Percentiles rank a stretch among this genome's conserved stretches.
phyloP scores from a whole-genome alignment of 2,113 vertebrate genomes.

The Petrocephalus zakoni region DNA sequence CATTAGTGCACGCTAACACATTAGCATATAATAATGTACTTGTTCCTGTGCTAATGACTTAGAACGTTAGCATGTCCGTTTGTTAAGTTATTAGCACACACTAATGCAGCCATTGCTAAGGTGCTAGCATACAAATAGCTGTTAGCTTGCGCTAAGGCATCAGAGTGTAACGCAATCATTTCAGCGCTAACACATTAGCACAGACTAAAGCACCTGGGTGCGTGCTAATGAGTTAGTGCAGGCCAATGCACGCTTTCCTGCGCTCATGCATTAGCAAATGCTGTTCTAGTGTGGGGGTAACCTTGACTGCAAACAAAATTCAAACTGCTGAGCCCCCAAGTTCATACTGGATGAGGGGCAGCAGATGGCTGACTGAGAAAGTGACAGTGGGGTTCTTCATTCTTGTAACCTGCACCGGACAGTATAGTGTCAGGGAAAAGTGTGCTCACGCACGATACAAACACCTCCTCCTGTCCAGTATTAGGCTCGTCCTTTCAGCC shows the following conservation, averaged over 20 bases:
- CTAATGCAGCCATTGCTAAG: not conserved
- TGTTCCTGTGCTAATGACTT: not conserved
- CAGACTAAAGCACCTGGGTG: too few species aligned
- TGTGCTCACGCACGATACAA: not conserved
- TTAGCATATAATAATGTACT: not conserved
- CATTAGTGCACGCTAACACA: not conserved
- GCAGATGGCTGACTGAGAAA: not conserved
- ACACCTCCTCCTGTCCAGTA: not conserved
- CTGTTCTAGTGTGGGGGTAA: not conserved
- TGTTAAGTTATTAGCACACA: not conserved
- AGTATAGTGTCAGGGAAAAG: not conserved
- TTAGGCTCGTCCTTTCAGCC: not conserved
- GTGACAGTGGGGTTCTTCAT: not conserved
- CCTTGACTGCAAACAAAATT: not conserved
- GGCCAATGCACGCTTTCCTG: too few species aligned
- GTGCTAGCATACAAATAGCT: not conserved
- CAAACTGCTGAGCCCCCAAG: not conserved
- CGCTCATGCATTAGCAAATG: not conserved
- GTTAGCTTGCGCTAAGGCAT: not conserved
- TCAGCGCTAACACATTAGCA: too few species aligned
- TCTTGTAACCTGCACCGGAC: not conserved
- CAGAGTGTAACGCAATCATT: not conserved
- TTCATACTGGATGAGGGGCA: not conserved
- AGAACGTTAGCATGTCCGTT: not conserved
- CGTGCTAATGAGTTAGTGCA: too few species aligned